Percentiles rank a stretch among this genome's conserved stretches.
phyloP scores from a whole-genome alignment of 2,113 vertebrate genomes.

The Oryzias melastigma region DNA sequence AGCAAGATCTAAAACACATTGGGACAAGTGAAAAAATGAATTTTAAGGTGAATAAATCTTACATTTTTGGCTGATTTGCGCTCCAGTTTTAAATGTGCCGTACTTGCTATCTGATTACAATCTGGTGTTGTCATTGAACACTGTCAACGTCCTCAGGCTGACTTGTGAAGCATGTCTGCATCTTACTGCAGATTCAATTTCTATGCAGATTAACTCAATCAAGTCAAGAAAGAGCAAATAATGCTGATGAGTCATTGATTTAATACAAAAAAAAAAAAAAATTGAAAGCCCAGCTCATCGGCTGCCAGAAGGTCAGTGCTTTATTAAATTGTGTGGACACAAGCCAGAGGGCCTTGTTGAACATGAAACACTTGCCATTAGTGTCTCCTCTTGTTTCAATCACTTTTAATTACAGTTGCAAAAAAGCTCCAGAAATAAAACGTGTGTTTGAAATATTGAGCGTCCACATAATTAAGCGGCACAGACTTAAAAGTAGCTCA shows the following conservation, averaged over 20 bases:
- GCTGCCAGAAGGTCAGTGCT: slow-evolving; percentile 52
- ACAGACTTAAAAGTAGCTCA: slow-evolving; percentile 5
- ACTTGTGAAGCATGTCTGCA: slow-evolving; percentile 28
- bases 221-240: slow-evolving; percentile 50
- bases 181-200: slow-evolving; percentile 57
- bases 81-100: not conserved
- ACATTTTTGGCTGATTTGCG: too few relatives aligned
- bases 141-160: slow-evolving; percentile 13
- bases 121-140: slow-evolving; percentile 22
- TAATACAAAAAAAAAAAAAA: slow-evolving; percentile 33
- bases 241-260: slow-evolving; percentile 60
- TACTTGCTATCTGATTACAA: slow-evolving; percentile 14
- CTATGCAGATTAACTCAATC: slow-evolving; percentile 63
- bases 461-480: slow-evolving; percentile 9
- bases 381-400: slow-evolving; percentile 38
- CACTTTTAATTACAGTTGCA: slow-evolving; percentile 24
- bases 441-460: slow-evolving; percentile 3
- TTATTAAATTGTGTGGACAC: slow-evolving; percentile 60
- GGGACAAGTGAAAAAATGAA: too few relatives aligned
- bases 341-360: slow-evolving; percentile 47
- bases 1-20: too few relatives aligned
- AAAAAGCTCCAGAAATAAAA: slow-evolving; percentile 3
- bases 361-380: slow-evolving; percentile 37
- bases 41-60: too few relatives aligned
- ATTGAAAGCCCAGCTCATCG: slow-evolving; percentile 57